These are phyloP conservation scores for Thalassarche chlororhynchos DNA, from an alignment of 2,113 vertebrate species.

Conservation along the genomic window DNA sequence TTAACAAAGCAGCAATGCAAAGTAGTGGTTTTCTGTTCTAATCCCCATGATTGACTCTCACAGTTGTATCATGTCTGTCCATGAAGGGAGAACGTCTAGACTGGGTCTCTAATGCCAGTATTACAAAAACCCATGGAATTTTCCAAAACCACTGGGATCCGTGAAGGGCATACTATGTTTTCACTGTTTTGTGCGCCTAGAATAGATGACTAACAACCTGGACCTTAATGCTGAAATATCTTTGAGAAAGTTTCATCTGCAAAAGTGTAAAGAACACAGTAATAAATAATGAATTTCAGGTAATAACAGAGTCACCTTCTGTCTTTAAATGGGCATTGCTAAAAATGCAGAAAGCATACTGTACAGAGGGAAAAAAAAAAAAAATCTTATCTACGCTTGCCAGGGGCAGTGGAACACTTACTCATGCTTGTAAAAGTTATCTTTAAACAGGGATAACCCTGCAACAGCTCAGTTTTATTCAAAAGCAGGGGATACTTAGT, in stretches of 20 bases:
- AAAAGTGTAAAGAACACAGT: not conserved
- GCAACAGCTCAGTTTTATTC: not conserved
- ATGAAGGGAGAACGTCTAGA: not conserved
- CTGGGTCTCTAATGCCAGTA: not conserved
- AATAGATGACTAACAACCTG: not conserved
- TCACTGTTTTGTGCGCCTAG: not conserved
- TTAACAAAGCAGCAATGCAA: not conserved
- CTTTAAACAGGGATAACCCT: not conserved
- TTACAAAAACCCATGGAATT: not conserved
- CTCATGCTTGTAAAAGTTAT: not conserved
- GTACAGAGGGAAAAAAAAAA: not conserved
- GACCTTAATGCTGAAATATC: not conserved
- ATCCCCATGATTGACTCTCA: not conserved
- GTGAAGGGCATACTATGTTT: not conserved
- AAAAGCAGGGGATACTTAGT: not conserved
- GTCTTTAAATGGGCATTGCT: not conserved
- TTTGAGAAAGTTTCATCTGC: not conserved
- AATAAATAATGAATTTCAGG: not conserved
- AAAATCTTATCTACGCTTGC: not conserved
- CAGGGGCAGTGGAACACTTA: not conserved
- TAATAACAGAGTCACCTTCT: not conserved
- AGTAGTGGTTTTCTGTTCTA: not conserved
- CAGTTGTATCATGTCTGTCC: not conserved
- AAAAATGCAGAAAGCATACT: not conserved
- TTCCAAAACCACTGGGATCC: not conserved